These are phyloP conservation scores for Toxotes chatareus DNA, from an alignment of 2,113 vertebrate species.

Conservation along the genomic window DNA sequence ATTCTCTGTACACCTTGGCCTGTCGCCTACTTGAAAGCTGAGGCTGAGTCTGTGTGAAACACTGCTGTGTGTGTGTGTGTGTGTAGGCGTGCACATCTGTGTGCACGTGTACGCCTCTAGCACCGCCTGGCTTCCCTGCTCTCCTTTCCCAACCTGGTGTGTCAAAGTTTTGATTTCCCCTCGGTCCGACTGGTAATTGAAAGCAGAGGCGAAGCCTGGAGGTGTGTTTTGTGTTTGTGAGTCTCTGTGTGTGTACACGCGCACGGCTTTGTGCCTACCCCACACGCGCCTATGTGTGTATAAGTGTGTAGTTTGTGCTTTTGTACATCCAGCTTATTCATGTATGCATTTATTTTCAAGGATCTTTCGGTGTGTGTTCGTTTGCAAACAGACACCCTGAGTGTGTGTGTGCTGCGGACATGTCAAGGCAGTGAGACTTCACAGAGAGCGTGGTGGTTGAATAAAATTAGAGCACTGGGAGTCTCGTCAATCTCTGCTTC, in stretches of 20 bases:
- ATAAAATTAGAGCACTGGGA: slow-evolving; percentile 35
- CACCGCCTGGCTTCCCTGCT: slow-evolving; percentile 59
- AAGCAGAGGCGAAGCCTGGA: slow-evolving; percentile 73
- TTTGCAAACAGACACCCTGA: neutral
- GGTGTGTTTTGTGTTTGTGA: slow-evolving; percentile 48
- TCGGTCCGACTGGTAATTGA: slow-evolving; percentile 78
- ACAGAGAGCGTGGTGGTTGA: slow-evolving; percentile 17
- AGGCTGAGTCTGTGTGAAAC: slow-evolving; percentile 22
- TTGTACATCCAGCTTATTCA: slow-evolving; percentile 40
- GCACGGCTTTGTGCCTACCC: neutral
- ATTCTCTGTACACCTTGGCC: slow-evolving; percentile 65
- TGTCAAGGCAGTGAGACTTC: slow-evolving; percentile 33
- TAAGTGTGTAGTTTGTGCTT: slow-evolving; percentile 23
- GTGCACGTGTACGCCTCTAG: slow-evolving; percentile 46
- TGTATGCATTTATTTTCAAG: slow-evolving; percentile 48
- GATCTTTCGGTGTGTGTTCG: slow-evolving; percentile 11
- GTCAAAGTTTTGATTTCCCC: slow-evolving; percentile 82
- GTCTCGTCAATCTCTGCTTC: slow-evolving; percentile 61
- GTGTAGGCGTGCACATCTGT: neutral
- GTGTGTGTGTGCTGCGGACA: slow-evolving; percentile 3
- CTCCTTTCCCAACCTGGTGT: slow-evolving; percentile 72
- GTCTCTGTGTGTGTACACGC: neutral
- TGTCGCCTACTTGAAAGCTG: slow-evolving; percentile 64
- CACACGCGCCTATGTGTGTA: neutral
- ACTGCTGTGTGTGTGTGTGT: neutral